Base-by-base conservation (phyloP, 2,113 vertebrate genomes). In the Hemicordylus capensis region DNA sequence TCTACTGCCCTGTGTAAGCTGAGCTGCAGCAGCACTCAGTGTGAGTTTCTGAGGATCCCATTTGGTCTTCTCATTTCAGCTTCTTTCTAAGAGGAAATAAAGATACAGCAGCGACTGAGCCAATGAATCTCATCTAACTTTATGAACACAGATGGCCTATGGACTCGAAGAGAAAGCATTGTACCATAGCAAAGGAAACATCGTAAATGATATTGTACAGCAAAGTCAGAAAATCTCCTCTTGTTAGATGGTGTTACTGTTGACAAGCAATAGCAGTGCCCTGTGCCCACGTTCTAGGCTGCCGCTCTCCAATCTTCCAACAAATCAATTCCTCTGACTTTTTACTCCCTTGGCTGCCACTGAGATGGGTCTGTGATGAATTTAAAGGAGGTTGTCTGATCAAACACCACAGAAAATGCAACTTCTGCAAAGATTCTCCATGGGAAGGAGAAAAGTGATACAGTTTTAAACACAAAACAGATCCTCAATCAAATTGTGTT, bases 241-340 rank as follows among this genome's bases (percentile, higher is more conserved):
- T 82, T 26, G 37, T 58, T 82, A 82, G 80, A 72, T n/a, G 77
- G 59, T 64, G 26, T 56, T 54, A 42, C n/a, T 70, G 24, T 66
- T 81, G 66, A 56, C 80, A 81, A 81, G 34, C 66, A 42, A 28
- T 10, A 58, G 77, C 61, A 39, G 26, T 70, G 17, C 67, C 51
- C 39, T 20, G 15, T 42, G 67, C 26, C 67, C 37, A 12, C 17
- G 51, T 73, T 44, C 80, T 73, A 82, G 67, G 51, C 67, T 2
- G 54, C 37, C 28, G 9, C 80, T 73, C 54, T 82, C 80, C 67
- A 72, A n/a, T 82, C 69, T 82, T 59, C 51, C 51, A 59, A 73
- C 67, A 82, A 82, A 72, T 82, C 66, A 72, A 58, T 82, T 72
- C 54, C 37, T 72, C 67, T 82, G 80, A 59, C 80, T 72, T 82